Base-by-base conservation (phyloP, 2,888 invertebrate genomes). In the Callinectes sapidus region DNA sequence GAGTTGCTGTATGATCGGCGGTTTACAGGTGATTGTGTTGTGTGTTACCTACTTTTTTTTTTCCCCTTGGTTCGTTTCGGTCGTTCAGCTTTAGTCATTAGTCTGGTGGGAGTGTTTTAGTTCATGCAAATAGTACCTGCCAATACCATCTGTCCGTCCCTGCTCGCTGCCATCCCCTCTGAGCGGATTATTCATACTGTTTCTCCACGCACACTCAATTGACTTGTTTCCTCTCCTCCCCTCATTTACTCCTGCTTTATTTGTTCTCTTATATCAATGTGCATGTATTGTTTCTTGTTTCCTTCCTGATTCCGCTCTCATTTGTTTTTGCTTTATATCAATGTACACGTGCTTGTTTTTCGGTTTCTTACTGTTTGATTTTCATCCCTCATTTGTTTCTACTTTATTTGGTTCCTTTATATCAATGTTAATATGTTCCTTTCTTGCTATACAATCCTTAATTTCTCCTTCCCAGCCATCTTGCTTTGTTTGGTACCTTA, bases 71-170 rank as follows among this genome's bases (percentile, higher is more conserved):
- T 35, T 81, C 14, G 81, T 35, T 28, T 13, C 81, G 3, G 81
- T 81, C 81, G 81, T 35, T 81, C 81, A 81, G 81, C 81, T 81
- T 81, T 81, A 81, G 81, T 81, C 81, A 35, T 81, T 81, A 81
- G 32, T 81, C 81, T 81, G 32, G 3, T 18, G 35, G 14, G n/a
- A 35, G 35, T 81, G 81, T 35, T 81, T 81, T 81, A 71, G 71
- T 71, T 71, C n/a, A 71, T 71, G 71, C 71, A 71, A 71, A 71
- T 71, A 71, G 71, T 28, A 71, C 71, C 71, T 71, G 71, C 71
- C 71, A 71, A 71, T 28, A 71, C 71, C 71, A 71, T 28, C 71
- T 71, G 71, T 71, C 71, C 28, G n/a, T 71, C 71, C 71, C 2
- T 23, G 71, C 13, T 23, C 71, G 71, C 71, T n/a, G n/a, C 71